These are phyloP conservation scores for Hymenochirus boettgeri DNA, from an alignment of 2,113 vertebrate species.

Conservation along the genomic window DNA sequence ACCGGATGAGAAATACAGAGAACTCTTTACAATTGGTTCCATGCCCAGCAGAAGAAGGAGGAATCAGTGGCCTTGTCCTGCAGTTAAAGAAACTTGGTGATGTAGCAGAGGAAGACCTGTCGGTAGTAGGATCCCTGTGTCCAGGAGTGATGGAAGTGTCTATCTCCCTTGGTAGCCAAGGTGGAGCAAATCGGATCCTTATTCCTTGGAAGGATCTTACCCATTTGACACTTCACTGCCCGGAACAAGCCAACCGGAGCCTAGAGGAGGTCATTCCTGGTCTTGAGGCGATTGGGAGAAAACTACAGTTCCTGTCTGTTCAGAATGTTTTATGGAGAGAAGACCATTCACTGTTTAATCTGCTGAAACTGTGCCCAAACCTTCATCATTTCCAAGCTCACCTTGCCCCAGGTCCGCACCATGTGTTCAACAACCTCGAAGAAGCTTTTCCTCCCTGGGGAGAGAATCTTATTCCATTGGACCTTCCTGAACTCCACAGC, in stretches of 20 bases:
- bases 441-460: rapidly evolving
- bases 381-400: conserved; percentile 34
- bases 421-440: rapidly evolving
- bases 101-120: conserved; percentile 29
- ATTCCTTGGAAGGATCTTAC: conserved; percentile 42
- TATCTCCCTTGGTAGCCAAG: not conserved
- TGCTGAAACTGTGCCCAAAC: conserved; percentile 42
- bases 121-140: rapidly evolving
- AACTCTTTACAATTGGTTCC: no score
- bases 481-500: conserved; percentile 33
- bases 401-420: not conserved
- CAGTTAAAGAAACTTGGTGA: conserved; percentile 45
- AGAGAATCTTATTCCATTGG: not conserved
- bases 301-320: conserved; percentile 45
- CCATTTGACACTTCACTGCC: conserved; percentile 37
- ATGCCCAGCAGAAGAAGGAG: not conserved
- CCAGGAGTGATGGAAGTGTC: not conserved
- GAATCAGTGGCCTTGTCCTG: conserved; percentile 1
- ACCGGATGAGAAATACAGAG: not conserved
- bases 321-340: conserved; percentile 44
- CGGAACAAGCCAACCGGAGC: rapidly evolving
- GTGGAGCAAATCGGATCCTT: not conserved
- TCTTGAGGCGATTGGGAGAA: not conserved
- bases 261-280: conserved; percentile 41
- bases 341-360: rapidly evolving